Conservation (phyloP, 2,888 invertebrate genomes). For the Patella pellucida region DNA sequence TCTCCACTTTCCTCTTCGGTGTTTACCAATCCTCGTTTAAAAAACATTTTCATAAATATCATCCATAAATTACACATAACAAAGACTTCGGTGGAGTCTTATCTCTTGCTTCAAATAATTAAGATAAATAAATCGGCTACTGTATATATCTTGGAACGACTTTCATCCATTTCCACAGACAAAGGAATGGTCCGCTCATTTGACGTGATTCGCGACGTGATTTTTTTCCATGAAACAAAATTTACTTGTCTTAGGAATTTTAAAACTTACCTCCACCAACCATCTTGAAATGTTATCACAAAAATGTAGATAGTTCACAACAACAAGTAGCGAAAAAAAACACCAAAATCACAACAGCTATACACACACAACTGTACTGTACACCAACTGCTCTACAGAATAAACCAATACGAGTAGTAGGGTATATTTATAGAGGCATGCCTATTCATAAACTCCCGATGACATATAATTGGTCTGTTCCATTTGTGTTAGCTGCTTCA, state of each 20-base stretch:
- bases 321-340: conserved; percentile 22
- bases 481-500: conserved; percentile 16
- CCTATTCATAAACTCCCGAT: conserved; percentile 24
- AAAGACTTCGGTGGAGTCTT: too few relatives aligned
- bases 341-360: conserved; percentile 15
- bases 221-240: too few relatives aligned
- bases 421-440: conserved; percentile 28
- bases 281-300: conserved; percentile 18
- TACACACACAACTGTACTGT: conserved; percentile 20
- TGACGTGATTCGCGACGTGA: too few relatives aligned
- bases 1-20: too few relatives aligned
- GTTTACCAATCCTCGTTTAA: too few relatives aligned
- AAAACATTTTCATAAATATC: too few relatives aligned
- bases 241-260: background rate
- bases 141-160: too few relatives aligned
- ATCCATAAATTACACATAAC: too few relatives aligned
- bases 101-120: too few relatives aligned
- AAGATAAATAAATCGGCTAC: too few relatives aligned
- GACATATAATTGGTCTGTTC: conserved; percentile 24
- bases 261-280: conserved; percentile 26
- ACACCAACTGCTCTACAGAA: conserved; percentile 14
- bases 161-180: conserved; percentile 2
- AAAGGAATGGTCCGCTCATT: conserved; percentile 1
- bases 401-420: background rate
- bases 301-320: conserved; percentile 6